Percentiles rank a stretch among this genome's conserved stretches.
These are phyloP conservation scores for Oopsacas minuta DNA, from an alignment of 37 sponge, comb jelly and placozoan genomes.

Conservation along the genomic window DNA sequence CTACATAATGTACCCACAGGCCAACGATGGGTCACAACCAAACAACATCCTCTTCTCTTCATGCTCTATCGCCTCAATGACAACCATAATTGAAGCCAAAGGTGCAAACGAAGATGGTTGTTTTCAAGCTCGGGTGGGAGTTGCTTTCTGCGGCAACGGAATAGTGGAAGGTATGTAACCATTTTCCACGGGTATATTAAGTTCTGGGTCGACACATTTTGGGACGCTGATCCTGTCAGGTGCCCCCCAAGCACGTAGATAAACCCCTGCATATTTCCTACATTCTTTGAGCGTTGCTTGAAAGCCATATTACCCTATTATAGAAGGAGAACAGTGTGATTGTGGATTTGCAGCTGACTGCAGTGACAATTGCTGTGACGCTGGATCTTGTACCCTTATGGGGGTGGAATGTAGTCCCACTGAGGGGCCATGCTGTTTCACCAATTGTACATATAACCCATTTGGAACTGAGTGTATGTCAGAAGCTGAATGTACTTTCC, in stretches of 20 bases:
- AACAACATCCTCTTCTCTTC: slow-evolving; percentile 86
- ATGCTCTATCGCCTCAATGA: slow-evolving; percentile 52
- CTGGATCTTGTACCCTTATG: neutral
- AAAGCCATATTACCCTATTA: too few relatives aligned
- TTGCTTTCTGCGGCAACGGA: slow-evolving; percentile 1
- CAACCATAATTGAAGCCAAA: neutral
- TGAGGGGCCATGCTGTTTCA: neutral
- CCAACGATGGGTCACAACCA: slow-evolving; percentile 59
- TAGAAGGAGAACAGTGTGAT: neutral
- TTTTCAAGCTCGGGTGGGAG: neutral
- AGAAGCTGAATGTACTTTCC: neutral
- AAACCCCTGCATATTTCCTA: too few relatives aligned
- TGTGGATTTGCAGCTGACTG: neutral
- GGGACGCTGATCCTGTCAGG: too few relatives aligned
- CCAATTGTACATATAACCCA: neutral
- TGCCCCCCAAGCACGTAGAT: too few relatives aligned
- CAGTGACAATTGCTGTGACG: neutral
- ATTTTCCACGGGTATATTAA: too few relatives aligned
- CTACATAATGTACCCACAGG: slow-evolving; percentile 87
- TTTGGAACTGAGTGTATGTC: neutral
- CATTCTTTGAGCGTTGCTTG: too few relatives aligned
- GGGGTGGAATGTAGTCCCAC: slow-evolving; percentile 3
- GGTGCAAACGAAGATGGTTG: neutral
- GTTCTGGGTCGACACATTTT: too few relatives aligned
- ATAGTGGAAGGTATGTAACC: slow-evolving; percentile 13